Base-by-base conservation (phyloP, 2,888 invertebrate genomes). In the Drosophila infuscata region DNA sequence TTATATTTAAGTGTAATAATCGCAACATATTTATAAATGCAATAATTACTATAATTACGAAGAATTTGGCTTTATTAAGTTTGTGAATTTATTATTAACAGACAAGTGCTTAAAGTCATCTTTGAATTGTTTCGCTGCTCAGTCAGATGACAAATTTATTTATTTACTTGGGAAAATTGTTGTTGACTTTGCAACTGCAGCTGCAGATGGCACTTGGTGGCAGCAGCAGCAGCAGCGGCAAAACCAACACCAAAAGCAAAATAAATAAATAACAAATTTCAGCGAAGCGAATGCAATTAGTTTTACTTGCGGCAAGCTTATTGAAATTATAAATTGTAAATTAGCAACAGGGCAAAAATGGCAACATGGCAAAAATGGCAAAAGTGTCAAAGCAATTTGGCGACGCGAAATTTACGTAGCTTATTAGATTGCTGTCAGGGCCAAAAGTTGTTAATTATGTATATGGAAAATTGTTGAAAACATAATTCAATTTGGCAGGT, bases 261-360 rank as follows among this genome's bases (percentile, higher is more conserved):
- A 66, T 20, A 63, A 81, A 68, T 57, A 59, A 71, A 54, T 36
- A 69, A 68, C 59, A 33, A 43, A 62, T 54, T 64, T 41, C 32
- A 49, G 57, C 41, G 46, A 53, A 58, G 46, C 35, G 70, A 65
- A 64, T 54, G 71, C 74, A 73, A 80, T 87, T 84, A 76, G 79
- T 82, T 85, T 77, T 61, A 38, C 61, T 54, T 57, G 56, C 52
- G 53, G 56, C 43, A 70, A 67, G 75, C 72, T 83, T 76, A 83
- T 88, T 88, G 83, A 88, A 88, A 85, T 86, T 88, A 77, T 83
- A 79, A 86, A 81, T 83, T 81, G 70, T 73, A 70, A 78, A 86
- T 88, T 76, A 88, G 74, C 81, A 61, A 59, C 64, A 25, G 62
- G 25, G 25, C 2, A 25, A 25, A 25, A 57, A 70, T 64, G 25